These are phyloP conservation scores for Grammomys surdaster DNA, from an alignment of 2,113 vertebrate species.

Conservation along the genomic window DNA sequence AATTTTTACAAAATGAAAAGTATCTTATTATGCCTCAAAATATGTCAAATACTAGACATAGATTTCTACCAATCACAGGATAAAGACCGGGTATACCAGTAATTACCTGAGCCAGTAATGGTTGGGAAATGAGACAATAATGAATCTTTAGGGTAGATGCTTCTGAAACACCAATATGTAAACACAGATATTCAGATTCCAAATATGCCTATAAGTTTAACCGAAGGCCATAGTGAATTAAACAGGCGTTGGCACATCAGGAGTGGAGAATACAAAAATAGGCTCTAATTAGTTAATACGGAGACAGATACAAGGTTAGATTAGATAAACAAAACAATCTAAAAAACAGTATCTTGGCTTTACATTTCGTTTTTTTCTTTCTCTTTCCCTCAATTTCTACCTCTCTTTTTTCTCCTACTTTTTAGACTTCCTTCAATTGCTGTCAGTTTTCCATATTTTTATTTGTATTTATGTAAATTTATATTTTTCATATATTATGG, in stretches of 20 bases:
- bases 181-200: neutral
- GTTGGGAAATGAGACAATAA: neutral
- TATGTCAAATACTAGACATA: neutral
- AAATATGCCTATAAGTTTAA: neutral
- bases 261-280: neutral
- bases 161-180: neutral
- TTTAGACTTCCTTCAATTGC: neutral
- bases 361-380: rapidly evolving
- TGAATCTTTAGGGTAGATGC: neutral
- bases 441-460: neutral
- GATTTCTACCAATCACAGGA: neutral
- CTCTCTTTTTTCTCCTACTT: neutral
- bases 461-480: neutral
- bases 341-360: neutral
- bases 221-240: neutral
- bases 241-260: neutral
- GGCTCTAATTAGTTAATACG: neutral
- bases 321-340: neutral
- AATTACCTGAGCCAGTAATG: neutral
- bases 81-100: neutral
- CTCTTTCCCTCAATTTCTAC: neutral
- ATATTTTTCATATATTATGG: neutral
- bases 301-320: neutral
- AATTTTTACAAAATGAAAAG: conserved; percentile 9
- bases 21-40: neutral